Evolutionary conservation across 2,113 vertebrate genomes (phyloP).

Genomic region (Corythoichthys haematopterus): DNA sequence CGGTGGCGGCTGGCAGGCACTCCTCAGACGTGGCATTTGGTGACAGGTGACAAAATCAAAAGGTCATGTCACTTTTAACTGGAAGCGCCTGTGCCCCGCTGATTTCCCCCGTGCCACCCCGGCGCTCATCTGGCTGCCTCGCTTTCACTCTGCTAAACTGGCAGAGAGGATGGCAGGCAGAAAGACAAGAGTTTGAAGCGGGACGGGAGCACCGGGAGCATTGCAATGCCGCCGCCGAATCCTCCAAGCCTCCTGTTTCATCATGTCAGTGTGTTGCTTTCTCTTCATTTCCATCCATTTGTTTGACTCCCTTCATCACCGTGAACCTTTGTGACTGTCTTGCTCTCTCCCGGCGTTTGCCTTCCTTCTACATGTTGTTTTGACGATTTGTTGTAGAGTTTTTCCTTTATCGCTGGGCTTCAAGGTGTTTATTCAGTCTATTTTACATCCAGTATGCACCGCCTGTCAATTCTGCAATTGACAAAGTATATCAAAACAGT

Average conservation of each 20-base stretch:
- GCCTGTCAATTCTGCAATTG: conserved; percentile 8
- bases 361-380: conserved; percentile 56
- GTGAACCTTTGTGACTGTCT: conserved; percentile 73
- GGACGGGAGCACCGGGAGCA: conserved; percentile 67
- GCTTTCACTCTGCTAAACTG: conserved; percentile 62
- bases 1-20: conserved; percentile 61
- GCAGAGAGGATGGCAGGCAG: conserved; percentile 67
- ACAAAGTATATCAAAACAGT: conserved; percentile 12
- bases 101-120: conserved; percentile 86
- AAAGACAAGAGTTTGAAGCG: conserved; percentile 67
- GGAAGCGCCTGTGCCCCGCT: conserved; percentile 90
- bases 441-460: conserved; percentile 19
- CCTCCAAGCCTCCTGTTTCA: conserved; percentile 62
- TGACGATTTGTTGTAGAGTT: conserved; percentile 49
- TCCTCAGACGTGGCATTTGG: conserved; percentile 78
- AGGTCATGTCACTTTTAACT: conserved; percentile 97
- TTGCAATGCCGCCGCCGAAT: conserved; percentile 58
- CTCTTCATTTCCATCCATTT: conserved; percentile 46
- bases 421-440: conserved; percentile 15
- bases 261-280: conserved; percentile 47
- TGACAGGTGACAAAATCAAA: conserved; percentile 97
- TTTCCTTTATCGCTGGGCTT: conserved; percentile 35
- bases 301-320: conserved; percentile 60
- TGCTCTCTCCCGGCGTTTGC: conserved; percentile 63
- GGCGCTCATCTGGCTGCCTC: conserved; percentile 51